phyloP scores from a whole-genome alignment of 2,888 invertebrate species.

The Mayetiola destructor region DNA sequence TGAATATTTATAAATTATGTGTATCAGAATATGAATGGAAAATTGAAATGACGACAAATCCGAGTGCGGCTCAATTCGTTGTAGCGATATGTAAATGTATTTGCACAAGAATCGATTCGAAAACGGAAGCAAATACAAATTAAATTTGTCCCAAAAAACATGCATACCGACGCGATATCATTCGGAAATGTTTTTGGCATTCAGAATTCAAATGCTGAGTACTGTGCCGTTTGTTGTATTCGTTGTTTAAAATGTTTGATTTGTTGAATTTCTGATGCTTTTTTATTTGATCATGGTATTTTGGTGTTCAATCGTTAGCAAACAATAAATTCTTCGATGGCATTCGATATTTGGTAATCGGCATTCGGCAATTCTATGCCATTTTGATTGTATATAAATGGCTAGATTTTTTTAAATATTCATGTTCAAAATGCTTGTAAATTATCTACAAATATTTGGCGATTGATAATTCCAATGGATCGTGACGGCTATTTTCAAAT shows the following conservation, averaged over 20 bases:
- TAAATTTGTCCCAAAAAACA: too few relatives aligned
- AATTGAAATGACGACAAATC: too few relatives aligned
- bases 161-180: not conserved
- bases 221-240: too few relatives aligned
- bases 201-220: not conserved
- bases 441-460: constrained; percentile 10
- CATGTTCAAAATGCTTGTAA: not conserved
- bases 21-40: too few relatives aligned
- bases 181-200: not conserved
- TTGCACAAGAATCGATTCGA: too few relatives aligned
- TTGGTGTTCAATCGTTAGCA: not conserved
- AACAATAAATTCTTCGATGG: not conserved
- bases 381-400: constrained; percentile 2
- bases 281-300: constrained; percentile 1
- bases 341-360: not conserved
- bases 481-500: constrained; percentile 1
- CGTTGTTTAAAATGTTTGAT: not conserved
- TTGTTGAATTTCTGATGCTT: constrained; percentile 2
- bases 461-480: not conserved
- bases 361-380: too few relatives aligned
- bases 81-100: too few relatives aligned
- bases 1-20: constrained; percentile 20
- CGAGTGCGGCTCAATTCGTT: too few relatives aligned
- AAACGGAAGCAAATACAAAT: too few relatives aligned
- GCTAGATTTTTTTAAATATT: constrained; percentile 8